phyloP scores from a whole-genome alignment of 2,888 invertebrate genomes.

The Tryphoninae sp. region DNA sequence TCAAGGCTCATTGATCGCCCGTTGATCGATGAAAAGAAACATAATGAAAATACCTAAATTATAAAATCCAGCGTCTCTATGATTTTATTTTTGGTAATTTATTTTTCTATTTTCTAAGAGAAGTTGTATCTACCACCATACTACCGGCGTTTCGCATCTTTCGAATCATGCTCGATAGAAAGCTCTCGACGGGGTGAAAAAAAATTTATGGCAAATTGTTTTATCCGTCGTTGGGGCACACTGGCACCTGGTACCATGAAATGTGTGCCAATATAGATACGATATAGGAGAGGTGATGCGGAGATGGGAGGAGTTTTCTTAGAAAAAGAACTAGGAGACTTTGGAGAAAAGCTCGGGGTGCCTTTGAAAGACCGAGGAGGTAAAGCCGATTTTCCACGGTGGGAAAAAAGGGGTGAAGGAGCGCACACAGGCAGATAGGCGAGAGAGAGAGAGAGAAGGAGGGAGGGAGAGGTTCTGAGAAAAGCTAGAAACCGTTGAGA shows the following conservation, averaged over 20 bases:
- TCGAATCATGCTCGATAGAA: background rate
- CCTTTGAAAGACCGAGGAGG: slow-evolving; percentile 36
- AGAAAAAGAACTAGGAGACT: slow-evolving; percentile 44
- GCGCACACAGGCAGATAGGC: slow-evolving; percentile 2
- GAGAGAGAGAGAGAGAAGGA: background rate
- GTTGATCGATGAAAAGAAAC: background rate
- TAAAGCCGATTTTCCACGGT: slow-evolving; percentile 61
- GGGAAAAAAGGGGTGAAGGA: slow-evolving; percentile 34
- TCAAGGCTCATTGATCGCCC: background rate
- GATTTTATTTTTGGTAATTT: background rate
- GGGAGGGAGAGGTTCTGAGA: slow-evolving; percentile 13
- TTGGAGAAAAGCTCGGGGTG: slow-evolving; percentile 43
- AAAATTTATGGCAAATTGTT: slow-evolving; percentile 80
- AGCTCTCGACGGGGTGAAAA: slow-evolving; percentile 36
- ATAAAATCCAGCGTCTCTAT: background rate
- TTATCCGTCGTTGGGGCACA: slow-evolving; percentile 73
- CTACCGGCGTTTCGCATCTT: background rate
- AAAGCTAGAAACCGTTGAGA: slow-evolving; percentile 32
- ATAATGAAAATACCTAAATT: background rate
- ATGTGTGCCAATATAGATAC: slow-evolving; percentile 66
- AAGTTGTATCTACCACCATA: background rate
- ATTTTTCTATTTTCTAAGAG: background rate
- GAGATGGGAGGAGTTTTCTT: background rate
- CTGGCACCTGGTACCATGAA: slow-evolving; percentile 77
- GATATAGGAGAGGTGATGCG: background rate